These are phyloP conservation scores for Escarpia spicata DNA, from an alignment of 2,888 invertebrate species.

Conservation along the genomic window DNA sequence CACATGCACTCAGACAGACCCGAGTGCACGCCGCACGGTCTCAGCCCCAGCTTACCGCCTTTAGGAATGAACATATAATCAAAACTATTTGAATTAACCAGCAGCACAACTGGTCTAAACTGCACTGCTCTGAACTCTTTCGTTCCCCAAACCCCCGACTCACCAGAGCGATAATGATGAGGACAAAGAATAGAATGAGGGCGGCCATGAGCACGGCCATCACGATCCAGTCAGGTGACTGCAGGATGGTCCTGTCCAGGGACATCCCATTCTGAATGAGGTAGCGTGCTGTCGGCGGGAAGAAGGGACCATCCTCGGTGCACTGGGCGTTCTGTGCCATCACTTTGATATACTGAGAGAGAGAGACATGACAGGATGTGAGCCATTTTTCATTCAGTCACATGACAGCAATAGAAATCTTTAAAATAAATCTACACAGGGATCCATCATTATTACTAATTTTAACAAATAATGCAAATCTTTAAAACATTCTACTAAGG, in stretches of 20 bases:
- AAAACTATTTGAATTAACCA: too few relatives aligned
- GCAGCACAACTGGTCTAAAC: too few relatives aligned
- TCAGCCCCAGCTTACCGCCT: too few relatives aligned
- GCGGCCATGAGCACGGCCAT: constrained; percentile 56
- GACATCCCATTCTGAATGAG: constrained; percentile 56
- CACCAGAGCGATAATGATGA: constrained; percentile 60
- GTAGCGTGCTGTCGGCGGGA: constrained; percentile 58
- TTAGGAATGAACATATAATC: too few relatives aligned
- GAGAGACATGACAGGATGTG: not conserved
- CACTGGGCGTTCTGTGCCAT: constrained; percentile 59
- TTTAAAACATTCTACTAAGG: too few relatives aligned
- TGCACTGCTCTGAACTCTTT: too few relatives aligned
- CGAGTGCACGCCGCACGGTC: too few relatives aligned
- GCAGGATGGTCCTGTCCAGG: constrained; percentile 56
- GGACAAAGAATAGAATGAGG: constrained; percentile 53
- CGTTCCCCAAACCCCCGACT: constrained; percentile 32
- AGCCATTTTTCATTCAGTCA: not conserved
- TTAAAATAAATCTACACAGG: too few relatives aligned
- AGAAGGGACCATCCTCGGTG: constrained; percentile 59
- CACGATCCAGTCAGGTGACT: constrained; percentile 61
- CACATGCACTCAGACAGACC: too few relatives aligned
- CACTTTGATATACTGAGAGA: constrained; percentile 58
- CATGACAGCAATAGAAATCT: not conserved
- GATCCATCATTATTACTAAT: too few relatives aligned
- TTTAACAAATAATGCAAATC: too few relatives aligned